A percentile compares a stretch with the other conserved stretches of the same genome.
Conservation (phyloP, 2,797 vertebrate genomes). For the Hozukius guyotensis region DNA sequence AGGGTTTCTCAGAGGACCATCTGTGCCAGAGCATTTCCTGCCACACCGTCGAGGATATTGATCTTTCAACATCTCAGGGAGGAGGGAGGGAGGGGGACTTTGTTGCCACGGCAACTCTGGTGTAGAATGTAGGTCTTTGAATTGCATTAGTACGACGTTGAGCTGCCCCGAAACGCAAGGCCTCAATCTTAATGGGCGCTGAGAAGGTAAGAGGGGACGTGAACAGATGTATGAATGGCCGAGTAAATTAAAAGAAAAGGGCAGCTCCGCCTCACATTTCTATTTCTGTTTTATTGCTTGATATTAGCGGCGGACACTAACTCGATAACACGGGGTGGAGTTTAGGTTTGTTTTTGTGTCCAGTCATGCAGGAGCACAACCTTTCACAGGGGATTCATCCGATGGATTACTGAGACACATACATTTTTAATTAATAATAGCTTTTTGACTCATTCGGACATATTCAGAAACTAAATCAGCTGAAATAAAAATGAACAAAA, state of each 20-base stretch:
- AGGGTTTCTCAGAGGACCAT: constrained; percentile 69
- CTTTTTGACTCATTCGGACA: neutral
- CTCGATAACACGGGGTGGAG: constrained; percentile 47
- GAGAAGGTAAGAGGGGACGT: constrained; percentile 50
- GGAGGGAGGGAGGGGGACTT: constrained; percentile 38
- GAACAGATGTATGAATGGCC: constrained; percentile 58
- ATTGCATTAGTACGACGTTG: constrained; percentile 77
- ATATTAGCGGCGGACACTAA: constrained; percentile 31
- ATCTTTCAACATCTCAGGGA: constrained; percentile 75
- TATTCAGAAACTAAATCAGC: neutral
- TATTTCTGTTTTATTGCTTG: constrained; percentile 59
- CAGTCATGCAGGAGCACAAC: constrained; percentile 15
- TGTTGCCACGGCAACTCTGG: constrained; percentile 84
- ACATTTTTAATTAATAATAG: neutral
- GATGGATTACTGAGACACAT: neutral
- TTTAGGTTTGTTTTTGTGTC: constrained; percentile 35
- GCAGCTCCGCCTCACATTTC: constrained; percentile 53
- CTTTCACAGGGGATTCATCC: neutral
- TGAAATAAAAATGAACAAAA: neutral
- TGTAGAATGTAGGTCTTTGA: constrained; percentile 83
- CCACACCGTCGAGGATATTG: constrained; percentile 77
- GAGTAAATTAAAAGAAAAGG: constrained; percentile 63
- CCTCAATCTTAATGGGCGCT: constrained; percentile 69
- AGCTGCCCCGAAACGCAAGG: constrained; percentile 54
- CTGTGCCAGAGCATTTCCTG: constrained; percentile 74